Conservation (phyloP, 1,140 invertebrate species). For the Diorhabda sublineata region DNA sequence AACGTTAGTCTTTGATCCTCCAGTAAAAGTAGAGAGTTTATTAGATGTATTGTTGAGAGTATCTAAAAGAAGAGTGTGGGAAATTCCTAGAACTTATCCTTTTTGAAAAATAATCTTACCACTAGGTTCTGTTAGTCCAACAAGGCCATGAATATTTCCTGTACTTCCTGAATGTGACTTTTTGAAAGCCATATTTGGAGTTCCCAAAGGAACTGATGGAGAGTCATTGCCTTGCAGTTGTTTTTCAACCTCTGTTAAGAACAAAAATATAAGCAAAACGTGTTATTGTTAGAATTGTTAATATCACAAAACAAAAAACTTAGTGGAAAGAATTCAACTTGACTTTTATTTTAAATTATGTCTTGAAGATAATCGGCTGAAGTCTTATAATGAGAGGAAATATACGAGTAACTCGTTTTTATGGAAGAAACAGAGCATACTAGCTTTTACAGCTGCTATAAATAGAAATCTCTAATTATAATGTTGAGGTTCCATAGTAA, state of each 20-base stretch:
- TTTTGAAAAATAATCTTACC: slow-evolving; percentile 6
- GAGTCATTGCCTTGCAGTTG: slow-evolving; percentile 71
- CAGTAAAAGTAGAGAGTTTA: slow-evolving; percentile 66
- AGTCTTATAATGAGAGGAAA: no score
- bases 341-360: no score
- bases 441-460: no score
- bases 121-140: slow-evolving; percentile 52
- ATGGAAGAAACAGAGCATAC: no score
- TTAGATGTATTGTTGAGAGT: slow-evolving; percentile 52
- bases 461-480: no score
- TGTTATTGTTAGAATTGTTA: not conserved
- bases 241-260: slow-evolving; percentile 71
- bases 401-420: no score
- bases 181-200: slow-evolving; percentile 66
- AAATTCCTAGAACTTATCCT: not conserved
- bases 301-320: not conserved
- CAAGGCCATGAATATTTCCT: slow-evolving; percentile 61
- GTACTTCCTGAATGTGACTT: slow-evolving; percentile 63
- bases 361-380: no score
- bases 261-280: slow-evolving; percentile 13
- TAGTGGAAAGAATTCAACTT: not conserved
- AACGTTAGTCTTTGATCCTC: slow-evolving; percentile 61
- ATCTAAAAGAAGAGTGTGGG: slow-evolving; percentile 45
- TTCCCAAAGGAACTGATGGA: slow-evolving; percentile 52
- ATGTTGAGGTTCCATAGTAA: no score